A percentile compares a stretch with the other conserved stretches of the same genome.
Conservation (phyloP, 2,888 invertebrate genomes). For the Mantis religiosa region DNA sequence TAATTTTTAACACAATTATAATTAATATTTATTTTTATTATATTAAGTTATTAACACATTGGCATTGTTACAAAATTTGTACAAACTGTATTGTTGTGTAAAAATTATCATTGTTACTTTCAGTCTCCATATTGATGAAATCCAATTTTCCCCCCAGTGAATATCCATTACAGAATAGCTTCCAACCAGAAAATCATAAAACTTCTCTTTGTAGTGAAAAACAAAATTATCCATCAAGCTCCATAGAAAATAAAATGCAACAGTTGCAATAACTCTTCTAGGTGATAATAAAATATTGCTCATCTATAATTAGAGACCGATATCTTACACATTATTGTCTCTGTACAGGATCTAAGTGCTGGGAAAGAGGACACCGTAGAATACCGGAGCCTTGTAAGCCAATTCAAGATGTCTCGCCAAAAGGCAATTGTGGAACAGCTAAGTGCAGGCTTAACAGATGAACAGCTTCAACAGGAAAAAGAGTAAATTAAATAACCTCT, state of each 20-base stretch:
- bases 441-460: slow-evolving; percentile 36
- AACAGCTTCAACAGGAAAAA: slow-evolving; percentile 37
- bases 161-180: too few relatives aligned
- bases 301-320: neutral
- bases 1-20: too few relatives aligned
- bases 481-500: slow-evolving; percentile 34
- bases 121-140: too few relatives aligned
- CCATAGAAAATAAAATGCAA: too few relatives aligned
- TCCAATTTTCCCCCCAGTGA: too few relatives aligned
- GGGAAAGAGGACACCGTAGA: neutral
- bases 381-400: neutral
- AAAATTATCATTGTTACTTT: too few relatives aligned
- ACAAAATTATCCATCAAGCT: neutral
- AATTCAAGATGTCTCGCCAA: slow-evolving; percentile 21
- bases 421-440: slow-evolving; percentile 33
- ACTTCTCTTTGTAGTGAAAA: neutral
- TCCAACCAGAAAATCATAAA: too few relatives aligned
- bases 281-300: neutral
- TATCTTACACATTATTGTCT: neutral
- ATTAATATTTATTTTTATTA: too few relatives aligned
- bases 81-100: too few relatives aligned
- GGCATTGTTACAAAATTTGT: too few relatives aligned
- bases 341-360: neutral
- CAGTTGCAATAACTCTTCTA: too few relatives aligned
- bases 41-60: too few relatives aligned